Evolutionary conservation across 2,797 vertebrate species (phyloP), one percentile per base, ranked within the genome.

Genomic region (Acanthurus leucopareius): DNA sequence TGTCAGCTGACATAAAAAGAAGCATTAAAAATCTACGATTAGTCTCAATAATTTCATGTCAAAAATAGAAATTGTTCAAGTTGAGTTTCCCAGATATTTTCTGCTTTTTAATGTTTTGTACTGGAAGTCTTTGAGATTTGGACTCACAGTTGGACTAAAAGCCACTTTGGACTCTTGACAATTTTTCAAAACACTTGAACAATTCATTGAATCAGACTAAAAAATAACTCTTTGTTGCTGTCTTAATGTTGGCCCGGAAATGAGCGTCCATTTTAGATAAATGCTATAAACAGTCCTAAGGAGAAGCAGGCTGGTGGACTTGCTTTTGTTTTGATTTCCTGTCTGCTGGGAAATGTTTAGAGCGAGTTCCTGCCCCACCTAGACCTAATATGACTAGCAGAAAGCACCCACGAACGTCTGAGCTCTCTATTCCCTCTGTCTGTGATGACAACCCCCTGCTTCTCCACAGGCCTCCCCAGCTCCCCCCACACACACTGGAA

Each of bases 291-390:
- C 6, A 7, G 19, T 49, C 60, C 19, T 17, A 4, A 64, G 75
- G 64, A 84, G 59, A 90, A 15, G 69, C 71, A 16, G 57, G 15
- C 61, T 45, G 35, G 45, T 56, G 73, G 75, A 74, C 42, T 79
- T 82, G 86, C 75, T 92, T 91, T 92, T 91, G 86, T 91, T 85
- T 88, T 73, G 79, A 88, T 90, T 94, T 95, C 93, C 91, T 86
- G 79, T 89, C 87, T 85, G 88, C 86, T 83, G 88, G 73, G 80
- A 87, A 88, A 84, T 86, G 85, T 94, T 94, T 93, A 83, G 79
- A 90, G 73, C 0, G 45, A 89, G 82, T 92, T 93, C 90, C 88
- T 91, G 92, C 94, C 91, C 88, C 92, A 90, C 93, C 93, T 89
- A 74, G 49, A 79, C 74, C 77, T 69, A 88, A 89, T 77, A 88